Conservation (phyloP, 2,113 vertebrate genomes). For the Brachirus orientalis region DNA sequence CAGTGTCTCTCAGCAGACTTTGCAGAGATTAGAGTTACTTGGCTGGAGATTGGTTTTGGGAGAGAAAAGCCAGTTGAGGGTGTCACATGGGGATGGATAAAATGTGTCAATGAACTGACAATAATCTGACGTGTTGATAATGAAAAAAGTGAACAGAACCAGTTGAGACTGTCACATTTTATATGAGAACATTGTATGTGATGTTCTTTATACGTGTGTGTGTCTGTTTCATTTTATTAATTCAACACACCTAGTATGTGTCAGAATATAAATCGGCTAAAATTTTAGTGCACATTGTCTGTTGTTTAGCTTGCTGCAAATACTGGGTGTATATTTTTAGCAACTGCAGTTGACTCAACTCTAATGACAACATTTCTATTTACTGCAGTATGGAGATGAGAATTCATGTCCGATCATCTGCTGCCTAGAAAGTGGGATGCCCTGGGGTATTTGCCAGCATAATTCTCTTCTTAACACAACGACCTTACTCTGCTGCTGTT, state of each 20-base stretch:
- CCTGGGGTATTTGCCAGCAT: slow-evolving; percentile 64
- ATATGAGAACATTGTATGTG: not conserved
- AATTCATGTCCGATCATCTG: slow-evolving; percentile 31
- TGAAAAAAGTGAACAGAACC: not conserved
- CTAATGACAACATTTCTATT: slow-evolving; percentile 47
- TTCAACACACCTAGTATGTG: no score
- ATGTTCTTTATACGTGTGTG: not conserved
- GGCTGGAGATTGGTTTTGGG: slow-evolving; percentile 55
- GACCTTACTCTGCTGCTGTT: slow-evolving; percentile 69
- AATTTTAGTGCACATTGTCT: not conserved
- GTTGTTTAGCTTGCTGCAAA: slow-evolving; percentile 14
- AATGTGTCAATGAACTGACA: slow-evolving; percentile 31
- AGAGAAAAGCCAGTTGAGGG: slow-evolving; percentile 40
- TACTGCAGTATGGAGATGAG: slow-evolving; percentile 34
- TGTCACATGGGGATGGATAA: slow-evolving; percentile 8
- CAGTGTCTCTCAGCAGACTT: slow-evolving; percentile 53
- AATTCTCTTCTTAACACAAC: slow-evolving; percentile 73
- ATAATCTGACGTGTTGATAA: slow-evolving; percentile 42
- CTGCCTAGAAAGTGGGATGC: slow-evolving; percentile 46
- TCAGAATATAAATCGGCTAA: not conserved
- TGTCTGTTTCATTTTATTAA: no score
- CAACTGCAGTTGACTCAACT: slow-evolving; percentile 20
- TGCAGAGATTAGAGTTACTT: slow-evolving; percentile 65
- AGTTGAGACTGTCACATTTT: no score
- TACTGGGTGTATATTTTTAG: not conserved